Base-by-base conservation (phyloP, 2,797 vertebrate genomes). In the Tinamus major region DNA sequence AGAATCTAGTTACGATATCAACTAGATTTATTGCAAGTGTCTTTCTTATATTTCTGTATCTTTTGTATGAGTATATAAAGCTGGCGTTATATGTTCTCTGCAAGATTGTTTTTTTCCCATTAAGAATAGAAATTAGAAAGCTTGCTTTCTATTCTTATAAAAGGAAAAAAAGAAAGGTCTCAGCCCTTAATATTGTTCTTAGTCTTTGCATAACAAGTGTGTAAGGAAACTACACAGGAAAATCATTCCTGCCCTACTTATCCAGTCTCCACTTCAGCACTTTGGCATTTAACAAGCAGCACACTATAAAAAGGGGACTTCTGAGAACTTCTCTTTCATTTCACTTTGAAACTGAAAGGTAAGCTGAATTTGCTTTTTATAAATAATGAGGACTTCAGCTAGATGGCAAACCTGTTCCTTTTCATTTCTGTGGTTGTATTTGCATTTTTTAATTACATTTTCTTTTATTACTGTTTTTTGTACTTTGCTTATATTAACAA, bases 311-410 rank as follows among this genome's bases (percentile, higher is more conserved):
- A 96, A 92, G 31, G 39, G 42, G 35, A 63, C 51, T 72, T 62
- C 37, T 39, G 27, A 4, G 16, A 85, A 59, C 56, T 55, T 31
- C 35, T 55, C 13, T 48, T 93, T 83, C 63, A 63, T 68, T 85
- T 75, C 35, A 10, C 65, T 76, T 79, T 18, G 79, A 67, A 79
- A 79, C 49, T 55, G 74, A 91, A 78, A 14, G 90, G 96, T 97
- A 92, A 96, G 95, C 92, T 77, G 46, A 82, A 92, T 91, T 86
- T 91, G 29, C 26, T 93, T 86, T 86, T 77, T 76, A 91, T 83
- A 90, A 88, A 94, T 65, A 39, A 61, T 18, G 68, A 65, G 24
- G 19, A 83, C 37, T 74, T 95, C 68, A 91, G 41, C 74, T 89
- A 78, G 85, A 37, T 53, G 70, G 71, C 48, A 82, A 62, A 84